Evolutionary conservation across 2,888 invertebrate species (phyloP).

Genomic region (Notodonta ziczac): DNA sequence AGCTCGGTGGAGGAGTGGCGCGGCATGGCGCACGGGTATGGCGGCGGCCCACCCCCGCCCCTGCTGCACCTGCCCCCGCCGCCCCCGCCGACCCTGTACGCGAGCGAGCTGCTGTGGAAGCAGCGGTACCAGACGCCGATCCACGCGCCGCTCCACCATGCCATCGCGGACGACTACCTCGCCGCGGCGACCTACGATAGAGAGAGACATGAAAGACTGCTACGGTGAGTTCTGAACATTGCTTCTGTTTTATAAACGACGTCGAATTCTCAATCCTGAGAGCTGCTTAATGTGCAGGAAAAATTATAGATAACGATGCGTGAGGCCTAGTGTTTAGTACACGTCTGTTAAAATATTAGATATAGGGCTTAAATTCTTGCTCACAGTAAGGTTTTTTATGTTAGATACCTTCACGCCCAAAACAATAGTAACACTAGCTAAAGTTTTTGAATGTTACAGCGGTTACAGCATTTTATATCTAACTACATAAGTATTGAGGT

Average conservation of each 20-base stretch:
- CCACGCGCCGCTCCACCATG: conserved; percentile 81
- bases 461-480: too few relatives aligned
- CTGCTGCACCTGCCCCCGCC: conserved; percentile 77
- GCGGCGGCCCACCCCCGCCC: conserved; percentile 87
- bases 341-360: too few relatives aligned
- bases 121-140: conserved; percentile 84
- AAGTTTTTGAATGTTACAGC: too few relatives aligned
- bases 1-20: conserved; percentile 91
- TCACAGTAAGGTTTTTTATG: too few relatives aligned
- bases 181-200: conserved; percentile 85
- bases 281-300: too few relatives aligned
- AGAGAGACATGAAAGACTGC: conserved; percentile 87
- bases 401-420: too few relatives aligned
- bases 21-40: conserved; percentile 89
- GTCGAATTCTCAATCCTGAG: too few relatives aligned
- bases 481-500: too few relatives aligned
- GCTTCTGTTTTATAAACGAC: not conserved
- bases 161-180: conserved; percentile 79
- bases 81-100: conserved; percentile 80
- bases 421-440: too few relatives aligned
- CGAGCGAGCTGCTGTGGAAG: conserved; percentile 86
- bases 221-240: conserved; percentile 79
- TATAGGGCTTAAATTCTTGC: too few relatives aligned
- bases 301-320: too few relatives aligned
- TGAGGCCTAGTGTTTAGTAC: too few relatives aligned